Evolutionary conservation across 2,113 vertebrate species (phyloP), one percentile per base, ranked within the genome.

Genomic region (Clarias macrocephalus): DNA sequence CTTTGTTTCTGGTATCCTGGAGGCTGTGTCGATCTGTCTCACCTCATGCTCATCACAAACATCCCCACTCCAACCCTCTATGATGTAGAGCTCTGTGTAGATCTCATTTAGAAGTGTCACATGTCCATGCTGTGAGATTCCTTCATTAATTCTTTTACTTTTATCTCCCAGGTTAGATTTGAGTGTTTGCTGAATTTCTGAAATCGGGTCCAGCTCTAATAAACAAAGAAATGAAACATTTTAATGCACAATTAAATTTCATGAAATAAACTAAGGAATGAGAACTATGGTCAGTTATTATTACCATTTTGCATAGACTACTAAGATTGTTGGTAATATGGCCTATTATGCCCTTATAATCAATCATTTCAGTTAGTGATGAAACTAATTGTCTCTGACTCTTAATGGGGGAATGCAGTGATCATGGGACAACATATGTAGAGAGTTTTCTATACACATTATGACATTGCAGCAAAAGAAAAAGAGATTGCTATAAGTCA

Each of bases 51-150:
- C 57, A 59, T 59, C 18, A 59, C 18, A 16, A 59, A 59, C 57
- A 19, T 59, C 5, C 18, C 62, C 62, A 63, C 62, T 63, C 62
- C 62, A 21, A 23, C 85, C 87, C 62, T 88, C 87, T 86, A 85
- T 90, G 85, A 90, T 88, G 87, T 88, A 90, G 66, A 90, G 85
- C 75, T 88, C 89, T 81, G 87, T 90, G 84, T 90, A 90, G 84
- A 90, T 90, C 75, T 85, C 42, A 25, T 85, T 88, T 75, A 84
- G 54, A 79, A 88, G 52, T 18, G n/a, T 6, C 15, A 19, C 13
- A 59, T 13, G 13, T 59, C 57, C 57, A 19, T 19, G 57, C 48
- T 48, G 48, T 48, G 48, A 48, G 0, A 48, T 48, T 48, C 48
- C 48, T 8, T 48, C 48, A 48, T 59, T 59, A 59, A 59, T 59